Evolutionary conservation across 2,113 vertebrate species (phyloP).

Genomic region (Hippocampus abdominalis): DNA sequence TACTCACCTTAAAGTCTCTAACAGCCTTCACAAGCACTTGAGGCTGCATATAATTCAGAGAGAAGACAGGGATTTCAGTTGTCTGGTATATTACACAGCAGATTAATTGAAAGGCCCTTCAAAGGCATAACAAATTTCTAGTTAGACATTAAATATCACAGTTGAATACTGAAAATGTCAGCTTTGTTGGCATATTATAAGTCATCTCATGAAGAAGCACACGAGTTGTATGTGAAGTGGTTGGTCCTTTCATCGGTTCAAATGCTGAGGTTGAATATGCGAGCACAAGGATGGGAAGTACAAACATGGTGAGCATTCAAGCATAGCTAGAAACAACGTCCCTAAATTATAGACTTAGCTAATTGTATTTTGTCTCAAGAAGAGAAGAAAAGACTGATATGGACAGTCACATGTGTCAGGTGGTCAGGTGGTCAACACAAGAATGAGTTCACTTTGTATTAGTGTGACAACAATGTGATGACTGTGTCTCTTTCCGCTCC

Average conservation of each 20-base stretch:
- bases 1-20: slow-evolving; percentile 40
- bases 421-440: too few relatives aligned
- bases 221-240: background rate
- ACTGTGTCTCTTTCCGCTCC: too few relatives aligned
- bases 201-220: slow-evolving; percentile 9
- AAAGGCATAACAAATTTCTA: slow-evolving; percentile 22
- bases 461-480: too few relatives aligned
- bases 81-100: slow-evolving; percentile 24
- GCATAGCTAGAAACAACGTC: background rate
- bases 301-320: background rate
- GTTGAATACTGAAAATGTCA: slow-evolving; percentile 29
- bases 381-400: too few relatives aligned
- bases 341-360: background rate
- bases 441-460: too few relatives aligned
- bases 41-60: slow-evolving; percentile 23
- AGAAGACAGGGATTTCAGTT: slow-evolving; percentile 17
- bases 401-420: too few relatives aligned
- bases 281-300: background rate
- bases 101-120: slow-evolving; percentile 24
- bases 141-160: slow-evolving; percentile 35
- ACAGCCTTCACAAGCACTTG: slow-evolving; percentile 15
- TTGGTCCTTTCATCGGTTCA: background rate
- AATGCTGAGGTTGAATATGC: slow-evolving; percentile 18
- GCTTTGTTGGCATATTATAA: slow-evolving; percentile 7
- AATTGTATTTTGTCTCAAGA: background rate